phyloP scores from a whole-genome alignment of 2,113 vertebrate genomes.

The Plecturocebus donacophilus region DNA sequence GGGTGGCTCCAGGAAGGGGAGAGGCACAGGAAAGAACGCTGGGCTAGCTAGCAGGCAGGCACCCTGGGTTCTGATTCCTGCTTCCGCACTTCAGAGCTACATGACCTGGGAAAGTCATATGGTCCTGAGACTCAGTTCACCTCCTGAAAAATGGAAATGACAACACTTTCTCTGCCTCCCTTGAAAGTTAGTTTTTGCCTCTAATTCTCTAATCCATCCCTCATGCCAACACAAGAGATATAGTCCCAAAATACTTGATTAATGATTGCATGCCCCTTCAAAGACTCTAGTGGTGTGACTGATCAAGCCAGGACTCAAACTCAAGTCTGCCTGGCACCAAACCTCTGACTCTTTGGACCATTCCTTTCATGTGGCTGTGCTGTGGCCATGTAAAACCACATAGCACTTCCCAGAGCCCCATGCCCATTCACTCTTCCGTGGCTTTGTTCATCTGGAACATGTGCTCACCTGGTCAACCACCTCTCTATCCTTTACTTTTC shows the following conservation, averaged over 20 bases:
- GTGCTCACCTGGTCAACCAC: not conserved
- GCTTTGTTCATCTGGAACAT: not conserved
- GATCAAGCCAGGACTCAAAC: not conserved
- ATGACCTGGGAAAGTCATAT: not conserved
- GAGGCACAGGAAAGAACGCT: not conserved
- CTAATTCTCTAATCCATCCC: not conserved
- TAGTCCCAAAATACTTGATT: not conserved
- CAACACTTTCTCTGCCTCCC: not conserved
- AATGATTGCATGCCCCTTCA: not conserved
- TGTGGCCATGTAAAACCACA: rapidly evolving
- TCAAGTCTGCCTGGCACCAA: not conserved
- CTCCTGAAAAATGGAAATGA: not conserved
- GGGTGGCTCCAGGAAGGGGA: not conserved
- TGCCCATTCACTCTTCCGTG: not conserved
- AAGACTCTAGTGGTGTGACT: rapidly evolving
- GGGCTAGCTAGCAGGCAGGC: not conserved
- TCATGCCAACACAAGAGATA: not conserved
- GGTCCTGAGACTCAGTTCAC: not conserved
- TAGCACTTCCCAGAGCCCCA: not conserved
- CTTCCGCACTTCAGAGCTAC: no score
- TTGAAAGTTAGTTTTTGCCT: not conserved
- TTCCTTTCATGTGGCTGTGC: rapidly evolving
- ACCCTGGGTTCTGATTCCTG: rapidly evolving
- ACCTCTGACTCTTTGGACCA: not conserved
- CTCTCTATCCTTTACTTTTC: not conserved